phyloP scores from a whole-genome alignment of 2,797 vertebrate genomes.

The Coranthus polyacanthus region DNA sequence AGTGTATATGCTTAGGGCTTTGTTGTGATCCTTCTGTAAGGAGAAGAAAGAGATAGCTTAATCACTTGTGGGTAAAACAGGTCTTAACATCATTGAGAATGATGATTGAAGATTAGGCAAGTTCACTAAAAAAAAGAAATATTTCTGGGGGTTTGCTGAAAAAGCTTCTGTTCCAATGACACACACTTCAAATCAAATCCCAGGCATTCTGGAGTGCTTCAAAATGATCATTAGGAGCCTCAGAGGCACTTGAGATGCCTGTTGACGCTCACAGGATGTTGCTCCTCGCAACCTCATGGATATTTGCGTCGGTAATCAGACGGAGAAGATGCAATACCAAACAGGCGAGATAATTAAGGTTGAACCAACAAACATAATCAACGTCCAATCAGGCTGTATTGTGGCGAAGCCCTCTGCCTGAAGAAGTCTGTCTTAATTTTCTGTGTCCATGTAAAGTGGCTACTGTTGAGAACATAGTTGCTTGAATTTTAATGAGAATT shows the following conservation, averaged over 20 bases:
- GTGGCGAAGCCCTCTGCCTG: slow-evolving; percentile 48
- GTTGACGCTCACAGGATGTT: slow-evolving; percentile 42
- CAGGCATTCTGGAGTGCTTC: slow-evolving; percentile 50
- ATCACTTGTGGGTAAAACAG: slow-evolving; percentile 28
- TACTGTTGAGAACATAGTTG: slow-evolving; percentile 9
- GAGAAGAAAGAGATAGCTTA: slow-evolving; percentile 20
- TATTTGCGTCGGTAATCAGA: slow-evolving; percentile 59
- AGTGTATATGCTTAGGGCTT: too few relatives aligned
- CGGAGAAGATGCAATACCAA: slow-evolving; percentile 41
- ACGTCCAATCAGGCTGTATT: slow-evolving; percentile 68
- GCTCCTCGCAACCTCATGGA: slow-evolving; percentile 33
- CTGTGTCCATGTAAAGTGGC: slow-evolving; percentile 30
- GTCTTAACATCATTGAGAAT: slow-evolving; percentile 14
- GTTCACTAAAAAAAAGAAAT: slow-evolving; percentile 16
- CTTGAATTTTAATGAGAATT: slow-evolving; percentile 12
- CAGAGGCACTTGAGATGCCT: slow-evolving; percentile 55
- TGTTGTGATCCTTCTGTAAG: background rate
- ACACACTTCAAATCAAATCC: slow-evolving; percentile 55
- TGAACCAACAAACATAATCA: slow-evolving; percentile 77
- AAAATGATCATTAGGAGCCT: slow-evolving; percentile 63
- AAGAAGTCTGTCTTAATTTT: slow-evolving; percentile 40
- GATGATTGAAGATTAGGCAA: slow-evolving; percentile 13
- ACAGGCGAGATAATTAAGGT: slow-evolving; percentile 63
- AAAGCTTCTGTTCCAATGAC: slow-evolving; percentile 7
- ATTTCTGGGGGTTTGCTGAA: slow-evolving; percentile 17